A percentile compares a stretch with the other conserved stretches of the same genome.
Evolutionary conservation across 2,888 invertebrate genomes (phyloP).

Genomic region (Cosmia pyralina): DNA sequence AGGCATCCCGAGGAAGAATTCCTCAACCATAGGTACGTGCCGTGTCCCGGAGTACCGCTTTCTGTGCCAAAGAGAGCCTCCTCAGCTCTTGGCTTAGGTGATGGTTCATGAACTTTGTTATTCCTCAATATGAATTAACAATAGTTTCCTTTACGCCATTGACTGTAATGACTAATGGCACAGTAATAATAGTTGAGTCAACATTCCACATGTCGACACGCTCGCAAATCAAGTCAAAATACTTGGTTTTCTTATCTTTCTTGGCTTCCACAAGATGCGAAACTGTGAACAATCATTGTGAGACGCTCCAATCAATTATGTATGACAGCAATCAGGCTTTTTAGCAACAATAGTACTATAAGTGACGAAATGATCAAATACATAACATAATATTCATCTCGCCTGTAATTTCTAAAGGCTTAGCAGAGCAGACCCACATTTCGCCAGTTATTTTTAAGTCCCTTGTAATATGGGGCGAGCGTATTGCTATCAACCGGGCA

Average conservation of each 20-base stretch:
- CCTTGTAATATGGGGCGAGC: not conserved
- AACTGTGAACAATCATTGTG: constrained; percentile 1
- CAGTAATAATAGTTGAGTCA: not conserved
- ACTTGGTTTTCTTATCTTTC: constrained; percentile 12
- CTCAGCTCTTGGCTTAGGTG: not conserved
- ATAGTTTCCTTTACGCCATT: not conserved
- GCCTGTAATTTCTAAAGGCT: too few species aligned
- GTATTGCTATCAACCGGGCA: not conserved
- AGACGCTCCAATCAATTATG: not conserved
- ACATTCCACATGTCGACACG: not conserved
- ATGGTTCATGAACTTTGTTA: not conserved
- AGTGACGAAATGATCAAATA: not conserved
- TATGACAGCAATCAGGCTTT: not conserved
- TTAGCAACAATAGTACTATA: too few species aligned
- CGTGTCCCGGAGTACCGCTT: not conserved
- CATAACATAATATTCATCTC: too few species aligned
- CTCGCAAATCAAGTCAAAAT: not conserved
- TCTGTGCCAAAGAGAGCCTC: not conserved
- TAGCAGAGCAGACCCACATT: not conserved
- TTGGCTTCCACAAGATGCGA: not conserved
- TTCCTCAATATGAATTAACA: not conserved
- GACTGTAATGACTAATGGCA: not conserved
- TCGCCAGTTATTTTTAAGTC: not conserved
- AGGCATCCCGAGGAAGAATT: not conserved
- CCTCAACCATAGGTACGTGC: not conserved